Evolutionary conservation across 2,888 invertebrate genomes (phyloP), one percentile per base, ranked within the genome.

Genomic region (Phragmatobia fuliginosa): DNA sequence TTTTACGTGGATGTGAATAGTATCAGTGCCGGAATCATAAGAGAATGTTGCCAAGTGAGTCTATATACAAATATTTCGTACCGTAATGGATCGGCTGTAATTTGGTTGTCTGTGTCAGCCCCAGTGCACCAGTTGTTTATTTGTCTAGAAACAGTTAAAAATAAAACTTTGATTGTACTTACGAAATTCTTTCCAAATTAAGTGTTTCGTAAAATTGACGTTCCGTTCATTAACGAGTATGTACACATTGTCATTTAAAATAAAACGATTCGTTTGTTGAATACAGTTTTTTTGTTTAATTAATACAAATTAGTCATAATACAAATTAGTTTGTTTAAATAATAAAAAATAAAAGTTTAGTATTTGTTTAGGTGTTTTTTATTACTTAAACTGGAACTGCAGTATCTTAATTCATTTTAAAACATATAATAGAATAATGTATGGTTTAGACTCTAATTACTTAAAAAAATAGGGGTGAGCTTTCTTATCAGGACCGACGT

Each of bases 181-280:
- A 41, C 11, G 56, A 28, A 65, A 61, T 65, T 68, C 8, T 65
- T 68, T 61, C 71, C 18, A 33, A 25, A 56, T n/a, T 52, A n/a
- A 10, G 33, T 52, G 28, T 52, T 64, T 64, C 64, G n/a, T 32
- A 32, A 52, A 64, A 64, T 25, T 64, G 52, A 52, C 36, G 64
- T 64, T 64, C 64, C 36, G 18, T 64, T 62, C 38, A 64, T 45
- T 41, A 21, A 25, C 21, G 2, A 38, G 36, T 38, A 38, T 38
- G 21, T 38, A 65, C 11, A 38, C 38, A 52, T 25, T 64, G 52
- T 52, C 52, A 64, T 64, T 52, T 25, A 64, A 32, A 64, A 64
- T 52, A 33, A 61, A n/a, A 32, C 33, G n/a, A 16, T 63, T 10
- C n/a, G 49, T 52, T 52, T 33, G 63, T 52, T 25, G 21, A 62